Evolutionary conservation across 2,113 vertebrate genomes (phyloP), one percentile per base, ranked within the genome.

Genomic region (Amphiprion ocellaris): DNA sequence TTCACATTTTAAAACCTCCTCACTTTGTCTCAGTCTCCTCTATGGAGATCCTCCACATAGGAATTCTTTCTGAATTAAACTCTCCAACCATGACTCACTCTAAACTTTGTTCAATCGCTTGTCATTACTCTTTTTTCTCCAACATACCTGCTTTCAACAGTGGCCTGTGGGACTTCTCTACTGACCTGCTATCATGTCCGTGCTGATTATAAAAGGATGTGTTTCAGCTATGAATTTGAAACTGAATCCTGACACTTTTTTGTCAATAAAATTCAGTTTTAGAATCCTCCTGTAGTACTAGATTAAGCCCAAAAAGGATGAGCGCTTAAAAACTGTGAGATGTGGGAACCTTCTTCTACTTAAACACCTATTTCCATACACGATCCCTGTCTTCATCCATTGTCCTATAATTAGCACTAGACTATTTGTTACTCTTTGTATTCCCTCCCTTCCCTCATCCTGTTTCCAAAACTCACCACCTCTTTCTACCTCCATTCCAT

Each of bases 41-140:
- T 41, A 72, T 66, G 49, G 69, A 70, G 60, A 78, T 76, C 53
- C 59, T 74, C 65, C 64, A 74, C 46, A 47, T 76, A 67, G 53
- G 30, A 87, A 81, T 72, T 72, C 60, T 70, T 84, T n/a, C 60
- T 81, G 61, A 74, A 78, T 85, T 69, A 65, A 81, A 46, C 44
- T 59, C 74, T 81, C 46, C 61, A 71, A 54, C 61, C 23, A 55
- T 49, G 55, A 77, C 74, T 76, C 55, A 59, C 54, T 82, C 17
- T 54, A 44, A 83, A 74, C 59, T 50, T 68, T 46, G 44, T 58
- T 66, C 50, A 69, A 4, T 80, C 59, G 47, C 71, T 70, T 79
- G 55, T 86, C 68, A 79, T 53, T 37, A 17, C 39, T 55, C n/a
- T 19, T 30, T 71, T 78, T 64, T 23, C 2, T 21, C 26, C 21